phyloP scores from a whole-genome alignment of 2,888 invertebrate genomes.

The Xanthia icteritia region DNA sequence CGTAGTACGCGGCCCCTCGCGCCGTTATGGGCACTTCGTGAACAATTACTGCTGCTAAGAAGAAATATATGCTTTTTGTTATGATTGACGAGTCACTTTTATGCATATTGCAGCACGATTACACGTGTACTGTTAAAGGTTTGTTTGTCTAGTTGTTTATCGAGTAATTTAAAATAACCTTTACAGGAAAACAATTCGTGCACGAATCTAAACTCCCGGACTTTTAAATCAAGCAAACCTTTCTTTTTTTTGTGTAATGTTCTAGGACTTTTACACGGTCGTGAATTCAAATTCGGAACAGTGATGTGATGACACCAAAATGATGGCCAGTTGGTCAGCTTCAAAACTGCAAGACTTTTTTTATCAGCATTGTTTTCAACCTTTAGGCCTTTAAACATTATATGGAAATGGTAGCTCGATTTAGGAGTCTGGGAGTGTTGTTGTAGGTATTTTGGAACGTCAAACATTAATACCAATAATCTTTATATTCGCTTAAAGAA shows the following conservation, averaged over 20 bases:
- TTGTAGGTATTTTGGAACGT: background rate
- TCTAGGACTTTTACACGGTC: no score
- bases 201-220: background rate
- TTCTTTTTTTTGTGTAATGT: no score
- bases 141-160: conserved; percentile 24
- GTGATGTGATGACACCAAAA: no score
- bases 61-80: conserved; percentile 73
- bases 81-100: conserved; percentile 59
- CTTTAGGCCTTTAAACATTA: no score
- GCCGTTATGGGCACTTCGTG: conserved; percentile 75
- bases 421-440: no score
- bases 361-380: no score
- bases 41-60: conserved; percentile 76
- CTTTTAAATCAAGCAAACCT: no score
- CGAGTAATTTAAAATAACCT: conserved; percentile 14
- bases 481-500: background rate
- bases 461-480: background rate
- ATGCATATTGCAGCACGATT: conserved; percentile 42
- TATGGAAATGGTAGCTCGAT: no score
- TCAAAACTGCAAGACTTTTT: no score
- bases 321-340: no score
- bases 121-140: conserved; percentile 19
- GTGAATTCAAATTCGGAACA: no score
- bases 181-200: background rate
- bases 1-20: conserved; percentile 75